phyloP scores from a whole-genome alignment of 2,888 invertebrate genomes.

The Agrotis clavis region DNA sequence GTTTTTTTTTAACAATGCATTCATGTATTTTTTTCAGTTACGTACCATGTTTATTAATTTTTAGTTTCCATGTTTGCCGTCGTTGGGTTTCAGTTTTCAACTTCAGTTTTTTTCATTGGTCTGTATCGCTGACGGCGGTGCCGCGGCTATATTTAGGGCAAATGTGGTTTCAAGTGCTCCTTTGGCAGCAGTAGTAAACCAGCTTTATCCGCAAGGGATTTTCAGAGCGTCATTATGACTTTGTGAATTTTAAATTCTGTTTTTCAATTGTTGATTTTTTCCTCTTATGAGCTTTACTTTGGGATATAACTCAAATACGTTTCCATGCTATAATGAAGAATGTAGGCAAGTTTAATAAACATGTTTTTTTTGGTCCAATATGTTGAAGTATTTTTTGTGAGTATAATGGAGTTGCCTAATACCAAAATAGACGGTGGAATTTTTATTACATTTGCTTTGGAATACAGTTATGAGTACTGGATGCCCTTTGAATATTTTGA shows the following conservation, averaged over 20 bases:
- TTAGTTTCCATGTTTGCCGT: too few relatives aligned
- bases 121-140: neutral
- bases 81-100: too few relatives aligned
- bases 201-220: slow-evolving; percentile 31
- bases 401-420: neutral
- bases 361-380: neutral
- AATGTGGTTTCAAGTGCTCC: slow-evolving; percentile 42
- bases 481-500: neutral
- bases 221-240: slow-evolving; percentile 28
- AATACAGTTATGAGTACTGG: neutral
- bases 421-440: too few relatives aligned
- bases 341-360: too few relatives aligned
- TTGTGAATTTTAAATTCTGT: slow-evolving; percentile 15
- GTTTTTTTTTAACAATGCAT: too few relatives aligned
- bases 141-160: slow-evolving; percentile 28
- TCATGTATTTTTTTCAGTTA: too few relatives aligned
- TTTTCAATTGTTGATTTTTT: slow-evolving; percentile 2
- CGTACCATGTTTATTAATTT: too few relatives aligned
- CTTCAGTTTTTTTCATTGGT: slow-evolving; percentile 1
- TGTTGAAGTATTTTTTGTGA: neutral
- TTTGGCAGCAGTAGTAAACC: slow-evolving; percentile 35
- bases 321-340: too few relatives aligned
- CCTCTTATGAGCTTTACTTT: neutral
- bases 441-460: too few relatives aligned
- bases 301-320: neutral